Base-by-base conservation (phyloP, 2,888 invertebrate species). In the Rotaria socialis region DNA sequence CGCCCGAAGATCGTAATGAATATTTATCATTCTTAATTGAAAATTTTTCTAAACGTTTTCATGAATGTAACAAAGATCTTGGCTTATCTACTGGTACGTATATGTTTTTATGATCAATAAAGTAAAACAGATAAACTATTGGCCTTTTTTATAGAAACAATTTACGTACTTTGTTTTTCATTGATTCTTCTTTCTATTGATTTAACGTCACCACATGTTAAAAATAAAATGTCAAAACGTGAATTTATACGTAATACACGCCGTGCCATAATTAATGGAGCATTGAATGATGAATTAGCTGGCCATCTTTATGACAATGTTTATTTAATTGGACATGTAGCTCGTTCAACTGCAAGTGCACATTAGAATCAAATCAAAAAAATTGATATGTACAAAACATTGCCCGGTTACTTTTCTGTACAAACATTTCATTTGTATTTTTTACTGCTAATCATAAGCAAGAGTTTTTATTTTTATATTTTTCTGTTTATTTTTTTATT, bases 191-290 rank as follows among this genome's bases (percentile, higher is more conserved):
- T 92, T 86, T 92, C 92, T 4, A 92, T 92, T 10, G 92, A 92
- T 88, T 90, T 92, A 50, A 89, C 90, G 86, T 92, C 91, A 88
- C 92, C 92, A 47, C 92, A 92, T 87, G 91, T 92, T 86, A 92
- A 92, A 88, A 92, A 92, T 90, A 92, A 92, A 89, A 92, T 92
- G 92, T 92, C 92, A 27, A 92, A 92, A 88, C 89, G 92, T 85
- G 92, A 92, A 88, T 92, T 92, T 88, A 92, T 92, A 88, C 90
- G 92, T 86, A 92, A 92, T 89, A 92, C 92, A n/a, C 90, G 91
- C n/a, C 89, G 91, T 84, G 92, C 92, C 14, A 11, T 87, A 27
- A 85, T 84, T 22, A 87, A 88, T 5, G 89, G 89, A 8, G n/a
- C 50, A 84, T 89, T 91, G 43, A 90, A 91, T 87, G 91, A 91